Conservation (phyloP, 2,113 vertebrate genomes). For the Ptychochromis oligacanthus region DNA sequence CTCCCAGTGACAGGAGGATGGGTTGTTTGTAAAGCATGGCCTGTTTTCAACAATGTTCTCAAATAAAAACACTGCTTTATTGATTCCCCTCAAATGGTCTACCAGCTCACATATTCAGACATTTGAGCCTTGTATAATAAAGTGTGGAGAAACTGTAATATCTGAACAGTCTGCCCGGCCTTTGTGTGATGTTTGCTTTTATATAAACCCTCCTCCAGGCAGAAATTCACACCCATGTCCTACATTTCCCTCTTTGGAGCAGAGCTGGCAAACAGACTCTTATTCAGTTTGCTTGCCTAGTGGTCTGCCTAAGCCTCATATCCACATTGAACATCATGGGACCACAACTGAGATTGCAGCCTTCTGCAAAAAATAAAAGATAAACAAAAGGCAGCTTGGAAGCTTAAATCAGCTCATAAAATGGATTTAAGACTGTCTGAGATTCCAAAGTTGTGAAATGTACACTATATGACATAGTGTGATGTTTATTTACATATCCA, state of each 20-base stretch:
- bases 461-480: background rate
- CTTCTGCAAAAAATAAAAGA: slow-evolving; percentile 11
- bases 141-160: background rate
- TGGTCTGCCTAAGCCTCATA: slow-evolving; percentile 30
- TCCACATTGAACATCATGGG: slow-evolving; percentile 35
- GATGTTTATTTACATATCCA: background rate
- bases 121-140: background rate
- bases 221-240: slow-evolving; percentile 49
- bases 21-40: background rate
- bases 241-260: slow-evolving; percentile 50
- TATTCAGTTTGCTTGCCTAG: slow-evolving; percentile 53
- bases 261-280: slow-evolving; percentile 46
- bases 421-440: background rate
- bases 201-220: slow-evolving; percentile 30
- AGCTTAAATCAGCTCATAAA: background rate
- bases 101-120: background rate
- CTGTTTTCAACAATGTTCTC: background rate
- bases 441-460: background rate
- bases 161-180: background rate
- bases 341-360: slow-evolving; percentile 2
- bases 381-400: slow-evolving; percentile 6
- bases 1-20: background rate
- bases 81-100: background rate
- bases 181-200: slow-evolving; percentile 35
- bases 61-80: background rate